Evolutionary conservation across 1,140 invertebrate genomes (phyloP).

Genomic region (Drosophila hydei): DNA sequence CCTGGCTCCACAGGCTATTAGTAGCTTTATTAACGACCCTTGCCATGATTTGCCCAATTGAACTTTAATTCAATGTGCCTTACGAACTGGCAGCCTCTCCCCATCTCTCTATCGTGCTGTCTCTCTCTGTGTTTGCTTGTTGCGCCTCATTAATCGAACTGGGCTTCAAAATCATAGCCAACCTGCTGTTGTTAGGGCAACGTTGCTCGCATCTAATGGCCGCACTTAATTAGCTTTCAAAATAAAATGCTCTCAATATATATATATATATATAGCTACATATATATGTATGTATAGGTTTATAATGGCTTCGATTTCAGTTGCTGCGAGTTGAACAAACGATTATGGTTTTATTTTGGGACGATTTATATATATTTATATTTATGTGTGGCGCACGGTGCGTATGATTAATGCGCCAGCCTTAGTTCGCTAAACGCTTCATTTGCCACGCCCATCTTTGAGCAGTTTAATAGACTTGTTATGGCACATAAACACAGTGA

Average conservation of each 20-base stretch:
- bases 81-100: not conserved
- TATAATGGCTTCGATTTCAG: slow-evolving; percentile 53
- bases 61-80: slow-evolving; percentile 65
- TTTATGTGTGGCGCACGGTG: slow-evolving; percentile 10
- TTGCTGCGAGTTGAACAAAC: slow-evolving; percentile 23
- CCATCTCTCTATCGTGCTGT: not conserved
- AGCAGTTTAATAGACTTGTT: slow-evolving; percentile 48
- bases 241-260: slow-evolving; percentile 58
- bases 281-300: not conserved
- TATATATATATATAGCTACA: slow-evolving; percentile 41
- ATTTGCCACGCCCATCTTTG: slow-evolving; percentile 19
- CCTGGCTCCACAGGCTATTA: slow-evolving; percentile 22
- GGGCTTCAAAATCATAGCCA: slow-evolving; percentile 10
- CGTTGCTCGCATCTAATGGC: slow-evolving; percentile 37
- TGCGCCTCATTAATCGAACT: slow-evolving; percentile 66
- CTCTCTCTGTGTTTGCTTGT: slow-evolving; percentile 39
- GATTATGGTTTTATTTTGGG: slow-evolving; percentile 48
- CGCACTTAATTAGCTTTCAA: slow-evolving; percentile 69
- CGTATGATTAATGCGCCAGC: slow-evolving; percentile 45
- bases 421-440: slow-evolving; percentile 28
- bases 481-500: slow-evolving; percentile 24
- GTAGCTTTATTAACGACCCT: slow-evolving; percentile 52
- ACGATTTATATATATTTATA: slow-evolving; percentile 18
- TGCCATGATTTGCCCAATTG: slow-evolving; percentile 58
- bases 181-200: slow-evolving; percentile 2